These are phyloP conservation scores for Odocoileus hemionus DNA, from an alignment of 2,113 vertebrate genomes.

Conservation along the genomic window DNA sequence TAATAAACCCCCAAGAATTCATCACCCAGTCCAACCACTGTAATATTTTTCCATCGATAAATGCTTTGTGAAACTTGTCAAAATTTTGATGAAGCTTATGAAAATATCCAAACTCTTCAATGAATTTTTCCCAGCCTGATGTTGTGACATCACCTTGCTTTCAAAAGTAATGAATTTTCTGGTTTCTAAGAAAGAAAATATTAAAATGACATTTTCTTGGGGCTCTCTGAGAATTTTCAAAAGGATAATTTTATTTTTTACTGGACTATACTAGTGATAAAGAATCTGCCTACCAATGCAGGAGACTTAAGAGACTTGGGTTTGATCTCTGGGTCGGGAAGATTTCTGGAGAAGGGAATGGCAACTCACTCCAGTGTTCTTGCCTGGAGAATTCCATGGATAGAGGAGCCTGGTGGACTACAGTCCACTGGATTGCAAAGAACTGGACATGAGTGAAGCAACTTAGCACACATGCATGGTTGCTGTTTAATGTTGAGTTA, in stretches of 20 bases:
- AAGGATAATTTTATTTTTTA: slow-evolving; percentile 42
- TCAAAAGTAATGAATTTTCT: slow-evolving; percentile 11
- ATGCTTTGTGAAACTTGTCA: background rate
- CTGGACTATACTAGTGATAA: background rate
- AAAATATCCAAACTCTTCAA: background rate
- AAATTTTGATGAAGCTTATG: background rate
- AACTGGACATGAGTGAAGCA: background rate
- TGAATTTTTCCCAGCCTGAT: background rate
- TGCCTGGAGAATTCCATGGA: background rate
- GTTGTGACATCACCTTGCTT: background rate
- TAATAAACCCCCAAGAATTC: background rate
- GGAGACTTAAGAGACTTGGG: background rate
- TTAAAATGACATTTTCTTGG: background rate
- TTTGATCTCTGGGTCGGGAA: background rate
- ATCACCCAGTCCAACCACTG: background rate
- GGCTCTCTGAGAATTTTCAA: slow-evolving; percentile 23
- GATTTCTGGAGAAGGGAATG: background rate
- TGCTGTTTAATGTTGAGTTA: background rate
- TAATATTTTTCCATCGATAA: slow-evolving; percentile 18
- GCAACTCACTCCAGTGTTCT: background rate
- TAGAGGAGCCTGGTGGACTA: background rate
- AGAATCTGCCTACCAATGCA: background rate
- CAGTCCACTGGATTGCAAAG: fast-evolving
- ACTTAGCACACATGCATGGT: background rate
- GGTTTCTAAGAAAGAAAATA: slow-evolving; percentile 8